Percentiles rank a stretch among this genome's conserved stretches.
These are phyloP conservation scores for Vanessa cardui DNA, from an alignment of 2,888 invertebrate genomes.

Conservation along the genomic window DNA sequence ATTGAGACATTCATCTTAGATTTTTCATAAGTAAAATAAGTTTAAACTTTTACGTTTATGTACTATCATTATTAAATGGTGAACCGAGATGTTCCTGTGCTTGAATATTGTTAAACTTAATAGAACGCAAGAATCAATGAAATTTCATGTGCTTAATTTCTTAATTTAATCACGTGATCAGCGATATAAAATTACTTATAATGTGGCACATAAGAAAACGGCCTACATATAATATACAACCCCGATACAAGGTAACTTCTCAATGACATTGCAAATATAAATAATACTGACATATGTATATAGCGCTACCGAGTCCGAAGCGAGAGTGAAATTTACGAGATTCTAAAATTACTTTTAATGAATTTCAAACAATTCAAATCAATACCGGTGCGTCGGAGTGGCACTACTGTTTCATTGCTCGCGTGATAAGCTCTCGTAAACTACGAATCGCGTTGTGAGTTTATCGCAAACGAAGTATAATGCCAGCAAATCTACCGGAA, in stretches of 20 bases:
- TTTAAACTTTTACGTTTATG: not conserved
- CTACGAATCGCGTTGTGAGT: constrained; percentile 41
- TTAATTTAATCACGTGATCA: no score
- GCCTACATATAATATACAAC: not conserved
- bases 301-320: constrained; percentile 23
- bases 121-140: no score
- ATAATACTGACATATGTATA: constrained; percentile 21
- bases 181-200: not conserved
- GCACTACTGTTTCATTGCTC: constrained; percentile 42
- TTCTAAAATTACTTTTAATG: constrained; percentile 41
- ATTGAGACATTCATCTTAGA: constrained; percentile 49
- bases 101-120: no score
- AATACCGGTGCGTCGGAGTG: constrained; percentile 35
- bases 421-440: constrained; percentile 52
- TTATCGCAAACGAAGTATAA: constrained; percentile 32
- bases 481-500: constrained; percentile 58
- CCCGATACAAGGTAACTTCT: not conserved
- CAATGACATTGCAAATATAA: constrained; percentile 16
- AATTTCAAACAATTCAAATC: constrained; percentile 44
- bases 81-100: not conserved
- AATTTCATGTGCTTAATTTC: no score
- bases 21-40: constrained; percentile 1
- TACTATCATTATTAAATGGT: not conserved
- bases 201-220: no score
- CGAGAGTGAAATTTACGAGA: constrained; percentile 30